Evolutionary conservation across 2,888 invertebrate species (phyloP).

Genomic region (Cyclophora albipunctata): DNA sequence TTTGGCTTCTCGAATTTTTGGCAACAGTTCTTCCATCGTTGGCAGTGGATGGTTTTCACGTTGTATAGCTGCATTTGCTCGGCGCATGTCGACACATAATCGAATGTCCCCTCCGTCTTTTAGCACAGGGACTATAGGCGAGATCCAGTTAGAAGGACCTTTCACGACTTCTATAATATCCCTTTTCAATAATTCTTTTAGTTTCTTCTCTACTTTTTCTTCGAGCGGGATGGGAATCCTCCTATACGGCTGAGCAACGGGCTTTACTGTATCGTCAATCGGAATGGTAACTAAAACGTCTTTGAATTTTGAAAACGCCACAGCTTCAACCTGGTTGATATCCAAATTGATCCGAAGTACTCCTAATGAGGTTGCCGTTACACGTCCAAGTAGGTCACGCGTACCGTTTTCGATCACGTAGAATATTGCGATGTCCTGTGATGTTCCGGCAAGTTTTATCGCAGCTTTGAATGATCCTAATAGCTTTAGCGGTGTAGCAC

Average conservation of each 20-base stretch:
- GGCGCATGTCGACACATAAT: slow-evolving; percentile 1
- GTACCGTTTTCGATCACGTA: slow-evolving; percentile 16
- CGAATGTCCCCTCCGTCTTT: background rate
- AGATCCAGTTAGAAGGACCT: slow-evolving; percentile 17
- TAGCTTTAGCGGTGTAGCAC: slow-evolving; percentile 13
- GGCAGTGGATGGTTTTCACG: slow-evolving; percentile 3
- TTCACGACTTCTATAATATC: slow-evolving; percentile 23
- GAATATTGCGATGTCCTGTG: background rate
- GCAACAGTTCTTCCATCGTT: background rate
- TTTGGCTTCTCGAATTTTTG: background rate
- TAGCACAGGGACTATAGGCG: slow-evolving; percentile 13
- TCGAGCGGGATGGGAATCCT: slow-evolving; percentile 10
- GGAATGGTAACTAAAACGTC: slow-evolving; percentile 7
- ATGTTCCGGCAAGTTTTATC: background rate
- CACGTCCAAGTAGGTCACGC: slow-evolving; percentile 12
- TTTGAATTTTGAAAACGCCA: slow-evolving; percentile 22
- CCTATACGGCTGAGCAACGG: slow-evolving; percentile 8
- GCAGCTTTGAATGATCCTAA: slow-evolving; percentile 13
- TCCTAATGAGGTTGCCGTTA: slow-evolving; percentile 8
- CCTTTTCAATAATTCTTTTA: slow-evolving; percentile 12
- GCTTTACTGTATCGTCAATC: slow-evolving; percentile 5
- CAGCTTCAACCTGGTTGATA: slow-evolving; percentile 1
- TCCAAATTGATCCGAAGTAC: slow-evolving; percentile 10
- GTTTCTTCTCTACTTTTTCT: slow-evolving; percentile 15
- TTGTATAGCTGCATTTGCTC: slow-evolving; percentile 1